Conservation (phyloP, 2,888 invertebrate species). For the Apamea monoglypha region DNA sequence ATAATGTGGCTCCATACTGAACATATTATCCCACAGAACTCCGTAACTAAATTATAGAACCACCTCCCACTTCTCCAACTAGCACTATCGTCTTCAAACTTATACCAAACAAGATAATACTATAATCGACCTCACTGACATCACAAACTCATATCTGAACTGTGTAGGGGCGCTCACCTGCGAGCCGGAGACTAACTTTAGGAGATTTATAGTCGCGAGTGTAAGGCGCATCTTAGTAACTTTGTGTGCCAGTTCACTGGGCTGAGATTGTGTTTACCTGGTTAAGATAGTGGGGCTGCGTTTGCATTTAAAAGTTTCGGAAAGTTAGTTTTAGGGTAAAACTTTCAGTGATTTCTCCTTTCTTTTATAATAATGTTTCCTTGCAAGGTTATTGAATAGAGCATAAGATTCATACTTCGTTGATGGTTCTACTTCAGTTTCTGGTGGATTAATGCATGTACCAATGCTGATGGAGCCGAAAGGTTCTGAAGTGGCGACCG, state of each 20-base stretch:
- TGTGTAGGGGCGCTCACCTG: constrained; percentile 54
- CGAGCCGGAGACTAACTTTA: constrained; percentile 30
- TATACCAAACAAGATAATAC: constrained; percentile 55
- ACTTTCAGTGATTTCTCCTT: background rate
- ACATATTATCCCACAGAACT: background rate
- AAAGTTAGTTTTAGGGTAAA: background rate
- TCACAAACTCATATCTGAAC: constrained; percentile 56
- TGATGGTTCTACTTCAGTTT: background rate
- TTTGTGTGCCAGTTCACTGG: constrained; percentile 61
- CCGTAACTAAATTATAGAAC: background rate
- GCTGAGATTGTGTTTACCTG: constrained; percentile 58
- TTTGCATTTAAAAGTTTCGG: constrained; percentile 15
- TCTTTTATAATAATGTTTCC: background rate
- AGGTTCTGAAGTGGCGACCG: too few species aligned
- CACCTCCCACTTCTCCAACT: constrained; percentile 2
- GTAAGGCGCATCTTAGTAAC: constrained; percentile 52
- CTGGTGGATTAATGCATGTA: background rate
- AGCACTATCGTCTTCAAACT: constrained; percentile 43
- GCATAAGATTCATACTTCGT: background rate
- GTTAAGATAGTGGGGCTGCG: constrained; percentile 19
- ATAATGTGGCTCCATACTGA: background rate
- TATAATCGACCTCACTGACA: constrained; percentile 42
- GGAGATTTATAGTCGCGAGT: constrained; percentile 58
- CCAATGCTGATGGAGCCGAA: too few species aligned
- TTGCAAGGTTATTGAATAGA: background rate